Base-by-base conservation (phyloP, 2,797 vertebrate genomes). In the Halcyon smyrnensis region DNA sequence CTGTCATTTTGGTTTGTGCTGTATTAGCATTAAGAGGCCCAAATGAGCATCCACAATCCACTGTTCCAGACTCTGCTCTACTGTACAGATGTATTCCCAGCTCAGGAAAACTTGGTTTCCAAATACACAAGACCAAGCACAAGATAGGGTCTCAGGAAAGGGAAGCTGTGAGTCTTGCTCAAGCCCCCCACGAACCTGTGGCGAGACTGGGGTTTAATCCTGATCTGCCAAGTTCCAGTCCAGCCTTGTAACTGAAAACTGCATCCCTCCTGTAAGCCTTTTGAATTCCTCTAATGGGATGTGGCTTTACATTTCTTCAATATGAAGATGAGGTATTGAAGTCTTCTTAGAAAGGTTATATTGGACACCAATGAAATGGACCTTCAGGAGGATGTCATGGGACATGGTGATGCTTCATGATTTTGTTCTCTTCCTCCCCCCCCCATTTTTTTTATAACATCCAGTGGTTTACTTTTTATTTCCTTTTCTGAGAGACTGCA, bases 1-100 rank as follows among this genome's bases (percentile, higher is more conserved):
- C 86, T 92, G 82, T 87, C 75, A 36, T 96, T 95, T 97, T 0
- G 12, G 67, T 94, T 95, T 92, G 82, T 93, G 82, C 78, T 91
- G 65, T 67, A 79, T 86, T 96, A 95, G 79, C 83, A 94, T 93
- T 84, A 69, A 80, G 45, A 87, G 36, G 59, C 39, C 39, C 62
- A 94, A 87, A 81, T 78, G 25, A 87, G 76, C 75, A 78, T 67
- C 70, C 87, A 76, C 39, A 91, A 84, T 84, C 70, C 36, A 79
- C 65, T 28, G 32, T 82, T 88, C 48, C 77, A 91, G 75, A 43
- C 41, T 92, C 4, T 54, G 67, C n/a, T 81, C 13, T 54, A 14
- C 48, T 69, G n/a, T 70, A 71, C 83, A 69, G 65, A 78, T 20
- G 15, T 17, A 68, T 18, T 92, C 30, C 20, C n/a, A 89, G 68